phyloP scores from a whole-genome alignment of 1,140 invertebrate species.

The Panagrolaimus sp. region DNA sequence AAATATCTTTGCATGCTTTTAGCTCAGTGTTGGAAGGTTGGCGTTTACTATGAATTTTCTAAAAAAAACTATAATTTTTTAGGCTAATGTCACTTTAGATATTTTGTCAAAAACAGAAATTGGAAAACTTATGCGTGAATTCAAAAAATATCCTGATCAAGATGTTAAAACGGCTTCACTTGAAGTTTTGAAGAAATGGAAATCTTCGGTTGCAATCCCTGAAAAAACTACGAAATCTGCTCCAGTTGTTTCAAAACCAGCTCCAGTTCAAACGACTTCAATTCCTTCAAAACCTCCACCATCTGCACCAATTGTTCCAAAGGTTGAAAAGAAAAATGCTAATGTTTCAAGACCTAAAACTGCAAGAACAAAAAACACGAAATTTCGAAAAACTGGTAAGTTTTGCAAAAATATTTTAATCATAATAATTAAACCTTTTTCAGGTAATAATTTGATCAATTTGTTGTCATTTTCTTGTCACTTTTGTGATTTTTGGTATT shows the following conservation, averaged over 20 bases:
- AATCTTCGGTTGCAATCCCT: background rate
- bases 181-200: constrained; percentile 8
- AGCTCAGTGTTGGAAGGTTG: background rate
- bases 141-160: background rate
- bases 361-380: background rate
- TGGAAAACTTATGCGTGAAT: background rate
- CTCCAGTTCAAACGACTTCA: background rate
- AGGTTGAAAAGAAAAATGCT: background rate
- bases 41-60: background rate
- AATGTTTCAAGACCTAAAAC: background rate
- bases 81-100: background rate
- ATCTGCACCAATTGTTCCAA: background rate
- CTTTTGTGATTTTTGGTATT: constrained; percentile 5
- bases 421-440: background rate
- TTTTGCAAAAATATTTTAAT: background rate
- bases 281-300: background rate
- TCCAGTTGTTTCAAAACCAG: background rate
- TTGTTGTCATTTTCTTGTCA: constrained; percentile 8
- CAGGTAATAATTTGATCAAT: constrained; percentile 7
- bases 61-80: background rate
- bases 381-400: constrained; percentile 7
- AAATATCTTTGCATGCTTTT: constrained; percentile 9
- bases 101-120: background rate
- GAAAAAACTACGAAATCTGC: background rate
- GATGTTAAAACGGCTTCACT: background rate